Conservation (phyloP, 2,797 vertebrate genomes). For the Onychomys arenicola region DNA sequence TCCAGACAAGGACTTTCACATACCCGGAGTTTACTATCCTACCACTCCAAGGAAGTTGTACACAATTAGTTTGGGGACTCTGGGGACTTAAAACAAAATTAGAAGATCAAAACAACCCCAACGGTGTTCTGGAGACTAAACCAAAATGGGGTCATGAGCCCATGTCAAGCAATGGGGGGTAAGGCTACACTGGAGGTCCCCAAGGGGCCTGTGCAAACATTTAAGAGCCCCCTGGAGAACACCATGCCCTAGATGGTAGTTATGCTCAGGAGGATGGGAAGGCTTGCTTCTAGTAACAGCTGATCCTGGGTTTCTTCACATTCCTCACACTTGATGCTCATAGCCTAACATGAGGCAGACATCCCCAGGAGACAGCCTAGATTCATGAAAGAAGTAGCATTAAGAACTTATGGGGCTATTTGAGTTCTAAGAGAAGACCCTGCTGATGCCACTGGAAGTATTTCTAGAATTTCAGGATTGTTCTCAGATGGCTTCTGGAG, state of each 20-base stretch:
- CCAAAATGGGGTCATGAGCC: neutral
- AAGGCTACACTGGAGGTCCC: constrained; percentile 20
- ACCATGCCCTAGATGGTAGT: neutral
- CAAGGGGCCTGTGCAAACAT: neutral
- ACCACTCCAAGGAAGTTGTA: constrained; percentile 1
- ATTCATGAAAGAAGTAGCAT: neutral
- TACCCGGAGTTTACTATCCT: neutral
- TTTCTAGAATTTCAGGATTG: constrained; percentile 34
- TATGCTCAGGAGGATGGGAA: neutral
- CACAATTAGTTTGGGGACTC: neutral
- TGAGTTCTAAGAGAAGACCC: neutral
- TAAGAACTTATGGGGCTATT: neutral
- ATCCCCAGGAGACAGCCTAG: neutral
- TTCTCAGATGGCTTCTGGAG: neutral
- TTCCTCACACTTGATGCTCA: neutral
- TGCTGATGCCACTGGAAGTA: neutral
- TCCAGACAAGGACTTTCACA: neutral
- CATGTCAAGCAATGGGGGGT: neutral
- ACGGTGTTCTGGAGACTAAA: neutral
- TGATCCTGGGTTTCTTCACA: neutral
- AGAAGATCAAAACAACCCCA: neutral
- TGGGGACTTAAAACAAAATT: constrained; percentile 29
- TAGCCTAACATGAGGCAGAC: neutral
- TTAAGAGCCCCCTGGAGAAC: neutral
- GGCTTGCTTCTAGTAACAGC: constrained; percentile 2